Evolutionary conservation across 2,888 invertebrate species (phyloP).

Genomic region (Ferrisia virgata): DNA sequence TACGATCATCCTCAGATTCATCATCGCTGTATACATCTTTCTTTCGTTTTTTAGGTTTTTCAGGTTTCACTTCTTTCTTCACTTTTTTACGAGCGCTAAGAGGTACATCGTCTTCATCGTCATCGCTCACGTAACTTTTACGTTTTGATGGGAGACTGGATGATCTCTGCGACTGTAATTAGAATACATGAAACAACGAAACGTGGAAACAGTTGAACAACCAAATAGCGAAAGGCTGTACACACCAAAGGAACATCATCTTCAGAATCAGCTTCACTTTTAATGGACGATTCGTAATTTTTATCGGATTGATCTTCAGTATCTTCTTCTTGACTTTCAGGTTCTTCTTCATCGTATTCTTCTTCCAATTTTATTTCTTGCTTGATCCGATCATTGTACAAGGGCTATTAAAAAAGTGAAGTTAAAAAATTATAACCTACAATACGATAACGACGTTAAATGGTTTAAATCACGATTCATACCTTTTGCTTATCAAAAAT

Average conservation of each 20-base stretch:
- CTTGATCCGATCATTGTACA: constrained; percentile 49
- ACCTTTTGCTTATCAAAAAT: neutral
- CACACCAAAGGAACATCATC: constrained; percentile 74
- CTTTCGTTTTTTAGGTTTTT: constrained; percentile 52
- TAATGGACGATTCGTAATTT: constrained; percentile 54
- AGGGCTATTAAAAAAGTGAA: neutral
- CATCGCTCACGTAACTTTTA: constrained; percentile 56
- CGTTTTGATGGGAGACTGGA: constrained; percentile 34
- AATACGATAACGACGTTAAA: constrained; percentile 19
- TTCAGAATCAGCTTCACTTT: constrained; percentile 62
- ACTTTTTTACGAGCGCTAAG: constrained; percentile 62
- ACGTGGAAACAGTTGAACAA: neutral
- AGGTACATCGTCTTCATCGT: constrained; percentile 67
- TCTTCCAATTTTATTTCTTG: constrained; percentile 52
- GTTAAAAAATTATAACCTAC: neutral
- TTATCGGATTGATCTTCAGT: constrained; percentile 59
- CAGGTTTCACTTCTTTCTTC: constrained; percentile 52
- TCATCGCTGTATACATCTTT: constrained; percentile 61
- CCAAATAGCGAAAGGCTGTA: too few species aligned
- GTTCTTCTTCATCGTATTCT: constrained; percentile 51
- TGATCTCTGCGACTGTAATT: constrained; percentile 35
- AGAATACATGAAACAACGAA: neutral
- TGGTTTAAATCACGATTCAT: neutral
- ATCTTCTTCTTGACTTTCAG: constrained; percentile 52
- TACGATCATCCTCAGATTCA: constrained; percentile 51